phyloP scores from a whole-genome alignment of 2,797 vertebrate species.

The Gallinago solitaria region DNA sequence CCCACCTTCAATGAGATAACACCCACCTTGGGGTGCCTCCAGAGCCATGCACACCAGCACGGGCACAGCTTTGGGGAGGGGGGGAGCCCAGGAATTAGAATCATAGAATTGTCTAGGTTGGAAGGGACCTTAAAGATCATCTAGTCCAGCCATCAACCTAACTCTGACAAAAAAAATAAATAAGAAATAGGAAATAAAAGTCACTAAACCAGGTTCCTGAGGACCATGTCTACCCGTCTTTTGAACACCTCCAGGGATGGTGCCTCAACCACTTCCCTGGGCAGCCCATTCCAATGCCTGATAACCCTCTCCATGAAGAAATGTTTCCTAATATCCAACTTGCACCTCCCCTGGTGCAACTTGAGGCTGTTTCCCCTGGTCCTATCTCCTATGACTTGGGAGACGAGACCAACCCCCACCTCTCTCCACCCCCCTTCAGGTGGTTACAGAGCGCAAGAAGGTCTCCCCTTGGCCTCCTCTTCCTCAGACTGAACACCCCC shows the following conservation, averaged over 20 bases:
- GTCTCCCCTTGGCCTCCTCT: neutral
- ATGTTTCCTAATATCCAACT: neutral
- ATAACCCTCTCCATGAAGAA: neutral
- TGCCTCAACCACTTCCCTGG: neutral
- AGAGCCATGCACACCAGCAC: fast-evolving
- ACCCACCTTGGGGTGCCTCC: neutral
- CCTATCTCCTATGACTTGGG: neutral
- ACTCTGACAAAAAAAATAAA: too few species aligned
- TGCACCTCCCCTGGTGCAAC: neutral
- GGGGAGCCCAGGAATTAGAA: neutral
- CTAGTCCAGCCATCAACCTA: neutral
- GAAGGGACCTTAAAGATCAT: neutral
- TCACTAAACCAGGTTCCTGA: too few species aligned
- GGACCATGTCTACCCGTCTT: neutral
- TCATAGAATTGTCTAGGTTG: neutral
- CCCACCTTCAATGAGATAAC: fast-evolving
- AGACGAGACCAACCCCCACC: neutral
- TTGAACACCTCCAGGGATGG: neutral
- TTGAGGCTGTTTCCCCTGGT: neutral
- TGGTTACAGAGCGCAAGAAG: neutral
- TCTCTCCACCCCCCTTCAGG: neutral
- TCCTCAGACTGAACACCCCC: neutral
- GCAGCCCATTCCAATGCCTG: neutral
- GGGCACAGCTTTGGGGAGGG: neutral
- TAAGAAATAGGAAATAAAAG: too few species aligned